Evolutionary conservation across 2,113 vertebrate genomes (phyloP).

Genomic region (Alexandromys fortis): DNA sequence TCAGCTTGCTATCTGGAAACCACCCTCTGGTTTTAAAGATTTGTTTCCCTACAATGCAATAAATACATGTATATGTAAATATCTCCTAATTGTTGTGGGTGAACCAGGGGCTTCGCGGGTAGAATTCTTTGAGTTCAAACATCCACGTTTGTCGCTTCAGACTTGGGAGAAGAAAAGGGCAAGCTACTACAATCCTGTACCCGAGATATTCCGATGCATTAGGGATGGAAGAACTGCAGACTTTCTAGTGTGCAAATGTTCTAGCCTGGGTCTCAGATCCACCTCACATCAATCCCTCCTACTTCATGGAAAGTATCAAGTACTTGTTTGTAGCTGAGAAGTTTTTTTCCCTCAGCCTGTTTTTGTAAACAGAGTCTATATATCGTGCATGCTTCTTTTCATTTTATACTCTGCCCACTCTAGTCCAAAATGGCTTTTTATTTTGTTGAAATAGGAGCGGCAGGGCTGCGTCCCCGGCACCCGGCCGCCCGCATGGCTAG

Average conservation of each 20-base stretch:
- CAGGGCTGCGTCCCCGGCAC: too few species aligned
- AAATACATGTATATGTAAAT: neutral
- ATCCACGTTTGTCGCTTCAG: neutral
- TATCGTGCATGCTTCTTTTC: neutral
- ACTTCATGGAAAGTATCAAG: neutral
- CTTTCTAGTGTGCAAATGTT: neutral
- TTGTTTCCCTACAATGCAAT: neutral
- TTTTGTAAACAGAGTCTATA: neutral
- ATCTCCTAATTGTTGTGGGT: neutral
- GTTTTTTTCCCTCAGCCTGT: neutral
- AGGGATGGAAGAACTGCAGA: neutral
- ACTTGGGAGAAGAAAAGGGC: neutral
- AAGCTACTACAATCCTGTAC: neutral
- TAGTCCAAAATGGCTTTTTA: neutral
- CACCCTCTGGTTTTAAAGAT: neutral
- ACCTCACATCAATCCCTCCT: neutral
- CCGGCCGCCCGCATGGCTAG: too few species aligned
- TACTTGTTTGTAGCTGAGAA: neutral
- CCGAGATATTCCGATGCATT: neutral
- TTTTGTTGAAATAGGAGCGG: too few species aligned
- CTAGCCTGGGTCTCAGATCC: neutral
- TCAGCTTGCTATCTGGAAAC: neutral
- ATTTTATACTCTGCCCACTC: neutral
- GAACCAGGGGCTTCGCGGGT: fast-evolving
- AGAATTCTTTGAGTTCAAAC: neutral